Percentiles rank a stretch among this genome's conserved stretches.
Conservation (phyloP, 1,140 invertebrate genomes). For the Piezodorus guildinii region DNA sequence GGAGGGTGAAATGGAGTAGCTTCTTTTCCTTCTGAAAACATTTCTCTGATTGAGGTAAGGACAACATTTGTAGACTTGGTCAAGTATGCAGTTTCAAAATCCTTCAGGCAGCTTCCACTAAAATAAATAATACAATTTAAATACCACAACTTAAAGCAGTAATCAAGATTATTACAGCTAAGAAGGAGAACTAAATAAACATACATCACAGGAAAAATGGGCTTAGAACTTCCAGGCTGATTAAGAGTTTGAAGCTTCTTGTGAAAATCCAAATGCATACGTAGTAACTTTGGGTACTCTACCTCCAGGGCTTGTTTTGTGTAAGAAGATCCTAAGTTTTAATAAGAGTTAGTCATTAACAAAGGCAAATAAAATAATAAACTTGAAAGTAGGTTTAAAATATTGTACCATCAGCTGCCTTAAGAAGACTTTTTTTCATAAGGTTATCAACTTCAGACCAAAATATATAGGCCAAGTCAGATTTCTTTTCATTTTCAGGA, state of each 20-base stretch:
- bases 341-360: not conserved
- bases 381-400: not conserved
- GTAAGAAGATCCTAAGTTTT: conserved; percentile 40
- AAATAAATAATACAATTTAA: conserved; percentile 11
- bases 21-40: conserved; percentile 50
- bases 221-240: not conserved
- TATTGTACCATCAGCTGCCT: conserved; percentile 44
- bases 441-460: conserved; percentile 26
- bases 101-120: conserved; percentile 32
- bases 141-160: not conserved
- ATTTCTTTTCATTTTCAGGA: conserved; percentile 38
- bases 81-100: conserved; percentile 79
- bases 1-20: conserved; percentile 34
- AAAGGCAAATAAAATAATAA: no score
- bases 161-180: not conserved
- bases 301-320: conserved; percentile 79
- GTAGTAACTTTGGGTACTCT: conserved; percentile 76
- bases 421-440: conserved; percentile 23
- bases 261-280: conserved; percentile 51
- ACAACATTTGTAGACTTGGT: conserved; percentile 70
- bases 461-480: conserved; percentile 39
- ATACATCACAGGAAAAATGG: conserved; percentile 25
- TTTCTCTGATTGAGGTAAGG: conserved; percentile 72
- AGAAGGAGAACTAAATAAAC: conserved; percentile 1
- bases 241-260: conserved; percentile 39